Percentiles rank a stretch among this genome's conserved stretches.
Evolutionary conservation across 2,888 invertebrate genomes (phyloP).

Genomic region (Graphium colonna): DNA sequence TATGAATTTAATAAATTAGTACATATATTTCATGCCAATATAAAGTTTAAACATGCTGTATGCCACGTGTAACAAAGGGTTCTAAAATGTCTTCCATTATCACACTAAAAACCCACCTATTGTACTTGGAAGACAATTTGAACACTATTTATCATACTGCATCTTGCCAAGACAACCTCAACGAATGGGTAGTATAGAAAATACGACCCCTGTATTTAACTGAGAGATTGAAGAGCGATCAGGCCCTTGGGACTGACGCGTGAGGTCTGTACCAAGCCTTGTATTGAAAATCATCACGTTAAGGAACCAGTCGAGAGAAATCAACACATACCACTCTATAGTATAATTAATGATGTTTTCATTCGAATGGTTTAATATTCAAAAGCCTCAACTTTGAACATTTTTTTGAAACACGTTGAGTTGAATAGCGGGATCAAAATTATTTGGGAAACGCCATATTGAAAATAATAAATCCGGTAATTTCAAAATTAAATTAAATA

Average conservation of each 20-base stretch:
- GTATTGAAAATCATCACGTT: not conserved
- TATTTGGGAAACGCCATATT: too few relatives aligned
- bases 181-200: not conserved
- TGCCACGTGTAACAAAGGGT: not conserved
- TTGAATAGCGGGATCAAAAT: too few relatives aligned
- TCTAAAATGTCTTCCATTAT: too few relatives aligned
- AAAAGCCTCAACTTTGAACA: too few relatives aligned
- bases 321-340: not conserved
- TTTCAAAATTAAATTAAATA: too few relatives aligned
- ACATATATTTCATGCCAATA: not conserved
- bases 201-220: not conserved
- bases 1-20: not conserved
- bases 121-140: constrained; percentile 17
- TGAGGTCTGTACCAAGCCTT: not conserved
- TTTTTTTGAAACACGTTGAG: too few relatives aligned
- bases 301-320: not conserved
- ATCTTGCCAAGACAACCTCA: constrained; percentile 12
- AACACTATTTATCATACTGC: constrained; percentile 24
- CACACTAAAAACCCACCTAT: not conserved
- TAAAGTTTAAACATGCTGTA: not conserved
- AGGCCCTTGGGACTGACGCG: not conserved
- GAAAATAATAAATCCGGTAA: too few relatives aligned
- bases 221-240: not conserved
- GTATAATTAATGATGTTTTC: not conserved
- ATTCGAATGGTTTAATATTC: not conserved